Base-by-base conservation (phyloP, 2,888 invertebrate species). In the Pherbina coryleti region DNA sequence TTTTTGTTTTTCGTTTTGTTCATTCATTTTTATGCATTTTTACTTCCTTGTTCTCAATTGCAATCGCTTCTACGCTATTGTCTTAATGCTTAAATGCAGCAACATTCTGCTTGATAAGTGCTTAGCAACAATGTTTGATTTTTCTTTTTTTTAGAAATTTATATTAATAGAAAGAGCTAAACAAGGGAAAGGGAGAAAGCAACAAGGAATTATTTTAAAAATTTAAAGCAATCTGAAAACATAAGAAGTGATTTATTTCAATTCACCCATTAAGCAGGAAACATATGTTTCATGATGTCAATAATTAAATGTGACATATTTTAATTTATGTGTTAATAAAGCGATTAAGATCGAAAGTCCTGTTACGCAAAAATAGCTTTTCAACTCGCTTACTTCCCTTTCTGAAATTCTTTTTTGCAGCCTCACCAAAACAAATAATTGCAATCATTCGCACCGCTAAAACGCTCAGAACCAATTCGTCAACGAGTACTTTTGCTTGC, bases 11-110 rank as follows among this genome's bases (percentile, higher is more conserved):
- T n/a, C 19, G 31, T 71, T 44, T 37, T 28, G 28, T 25, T 37
- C 22, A 17, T 51, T 64, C 19, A 51, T 25, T 25, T 75, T 75
- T 31, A 55, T 31, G 66, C 67, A 49, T 17, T 67, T 75, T 67
- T 37, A 75, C 67, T 75, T 75, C 75, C 75, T 75, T 53, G 75
- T 75, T 75, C 75, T 62, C 55, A 37, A 19, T 19, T 64, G 51
- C 51, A 53, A 25, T 73, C 55, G 34, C 11, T 71, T 5, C 31
- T 11, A 44, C 14, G 44, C 44, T 44, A 22, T n/a, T 19, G 7
- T 53, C n/a, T 49, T 14, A 28, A 22, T 51, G 70, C 9, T 70
- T 0, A 25, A 28, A 17, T 14, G 14, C 37, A 11, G 67, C 67
- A 67, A 67, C 51, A 64, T 44, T 25, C 28, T 28, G 62, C 37